Evolutionary conservation across 2,113 vertebrate genomes (phyloP).

Genomic region (Oncorhynchus clarkii): DNA sequence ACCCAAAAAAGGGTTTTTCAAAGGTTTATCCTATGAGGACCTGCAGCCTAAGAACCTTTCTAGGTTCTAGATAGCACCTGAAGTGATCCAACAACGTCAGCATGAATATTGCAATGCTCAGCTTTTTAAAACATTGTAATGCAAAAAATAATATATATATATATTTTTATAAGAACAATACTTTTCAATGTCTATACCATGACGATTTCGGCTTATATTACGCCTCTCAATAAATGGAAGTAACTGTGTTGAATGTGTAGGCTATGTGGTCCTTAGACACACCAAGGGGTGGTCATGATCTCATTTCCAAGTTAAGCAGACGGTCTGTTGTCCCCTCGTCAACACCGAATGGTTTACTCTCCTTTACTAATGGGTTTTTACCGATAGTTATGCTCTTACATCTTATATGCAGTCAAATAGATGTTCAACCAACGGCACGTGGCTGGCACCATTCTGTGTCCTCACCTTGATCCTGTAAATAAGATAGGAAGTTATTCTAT

Average conservation of each 20-base stretch:
- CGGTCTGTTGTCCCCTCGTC: constrained; percentile 72
- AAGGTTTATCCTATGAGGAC: too few species aligned
- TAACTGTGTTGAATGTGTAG: too few species aligned
- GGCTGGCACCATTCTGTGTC: constrained; percentile 59
- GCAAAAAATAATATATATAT: neutral
- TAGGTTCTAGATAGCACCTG: too few species aligned
- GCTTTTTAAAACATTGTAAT: too few species aligned
- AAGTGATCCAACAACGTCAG: too few species aligned
- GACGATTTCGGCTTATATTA: neutral
- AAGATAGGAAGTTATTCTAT: neutral
- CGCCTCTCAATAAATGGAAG: neutral
- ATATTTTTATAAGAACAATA: neutral
- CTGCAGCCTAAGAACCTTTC: too few species aligned
- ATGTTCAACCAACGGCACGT: constrained; percentile 71
- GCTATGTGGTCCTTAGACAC: constrained; percentile 64
- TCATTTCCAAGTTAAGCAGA: constrained; percentile 75
- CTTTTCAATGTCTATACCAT: too few species aligned
- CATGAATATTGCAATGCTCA: too few species aligned
- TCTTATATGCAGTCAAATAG: constrained; percentile 77
- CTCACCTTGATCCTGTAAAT: constrained; percentile 53
- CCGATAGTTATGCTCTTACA: constrained; percentile 77
- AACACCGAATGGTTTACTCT: constrained; percentile 72
- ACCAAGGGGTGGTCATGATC: constrained; percentile 60
- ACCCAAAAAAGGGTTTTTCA: too few species aligned
- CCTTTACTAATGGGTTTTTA: constrained; percentile 71